Conservation (phyloP, 2,888 invertebrate species). For the Hartigia nigra region DNA sequence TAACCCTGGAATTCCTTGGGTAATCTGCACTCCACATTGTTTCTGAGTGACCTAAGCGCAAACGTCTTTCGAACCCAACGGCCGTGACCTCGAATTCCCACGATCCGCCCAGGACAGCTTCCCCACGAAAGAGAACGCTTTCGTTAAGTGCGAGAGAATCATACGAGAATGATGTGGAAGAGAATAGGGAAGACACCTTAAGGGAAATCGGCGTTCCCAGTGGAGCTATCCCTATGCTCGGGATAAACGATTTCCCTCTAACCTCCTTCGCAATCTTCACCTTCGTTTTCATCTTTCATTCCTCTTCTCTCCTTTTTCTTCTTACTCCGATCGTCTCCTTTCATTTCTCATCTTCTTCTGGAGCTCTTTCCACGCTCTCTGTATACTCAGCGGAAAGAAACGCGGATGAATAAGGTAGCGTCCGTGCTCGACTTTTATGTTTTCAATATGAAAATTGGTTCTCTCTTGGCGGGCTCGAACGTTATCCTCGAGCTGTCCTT, state of each 20-base stretch:
- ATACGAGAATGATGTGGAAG: background rate
- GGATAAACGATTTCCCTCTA: background rate
- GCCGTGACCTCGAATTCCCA: constrained; percentile 44
- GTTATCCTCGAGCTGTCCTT: constrained; percentile 21
- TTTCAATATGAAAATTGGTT: background rate
- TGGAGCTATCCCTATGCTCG: background rate
- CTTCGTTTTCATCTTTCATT: background rate
- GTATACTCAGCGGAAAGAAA: background rate
- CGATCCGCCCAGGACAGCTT: constrained; percentile 24
- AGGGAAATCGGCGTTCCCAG: background rate
- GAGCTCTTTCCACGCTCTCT: background rate
- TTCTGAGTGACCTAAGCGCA: constrained; percentile 14
- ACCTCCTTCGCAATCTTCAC: background rate
- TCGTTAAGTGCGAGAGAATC: background rate
- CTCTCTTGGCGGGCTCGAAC: background rate
- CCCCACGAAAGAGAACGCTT: background rate
- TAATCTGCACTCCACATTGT: constrained; percentile 18
- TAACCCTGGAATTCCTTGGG: constrained; percentile 22
- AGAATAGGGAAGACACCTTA: background rate
- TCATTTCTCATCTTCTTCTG: background rate
- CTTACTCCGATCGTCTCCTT: background rate
- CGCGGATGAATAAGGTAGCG: background rate
- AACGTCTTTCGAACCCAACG: constrained; percentile 24
- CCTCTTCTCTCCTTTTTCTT: background rate
- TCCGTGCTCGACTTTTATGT: background rate